Conservation (phyloP, 1,140 invertebrate species). For the Limonius californicus region DNA sequence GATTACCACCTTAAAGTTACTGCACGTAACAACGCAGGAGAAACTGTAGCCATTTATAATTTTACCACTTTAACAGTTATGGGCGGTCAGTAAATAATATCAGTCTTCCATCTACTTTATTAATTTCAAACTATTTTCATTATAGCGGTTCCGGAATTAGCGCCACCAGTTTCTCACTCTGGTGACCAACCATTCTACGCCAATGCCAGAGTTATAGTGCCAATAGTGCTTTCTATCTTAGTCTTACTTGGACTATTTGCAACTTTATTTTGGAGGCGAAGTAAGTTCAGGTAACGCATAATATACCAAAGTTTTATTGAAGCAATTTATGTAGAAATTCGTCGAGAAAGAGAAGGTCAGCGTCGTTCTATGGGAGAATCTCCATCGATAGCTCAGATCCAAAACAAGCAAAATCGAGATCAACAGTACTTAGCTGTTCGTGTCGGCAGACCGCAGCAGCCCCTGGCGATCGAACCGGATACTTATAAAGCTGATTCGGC, state of each 20-base stretch:
- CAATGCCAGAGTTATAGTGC: conserved; percentile 65
- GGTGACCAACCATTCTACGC: conserved; percentile 63
- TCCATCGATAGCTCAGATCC: conserved; percentile 66
- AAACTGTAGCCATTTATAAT: conserved; percentile 81
- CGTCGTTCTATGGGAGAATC: conserved; percentile 57
- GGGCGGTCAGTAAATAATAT: conserved; percentile 62
- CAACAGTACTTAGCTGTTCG: conserved; percentile 66
- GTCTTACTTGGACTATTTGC: conserved; percentile 61
- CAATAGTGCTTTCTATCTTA: conserved; percentile 61
- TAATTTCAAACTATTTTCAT: conserved; percentile 32
- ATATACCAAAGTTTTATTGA: neutral
- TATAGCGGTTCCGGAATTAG: conserved; percentile 54
- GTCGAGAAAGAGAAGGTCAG: conserved; percentile 44
- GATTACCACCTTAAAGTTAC: conserved; percentile 83
- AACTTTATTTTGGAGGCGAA: conserved; percentile 59
- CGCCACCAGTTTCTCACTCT: conserved; percentile 56
- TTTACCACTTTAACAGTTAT: conserved; percentile 74
- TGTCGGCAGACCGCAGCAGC: conserved; percentile 40
- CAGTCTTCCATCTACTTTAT: neutral
- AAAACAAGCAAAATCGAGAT: conserved; percentile 71
- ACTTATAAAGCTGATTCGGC: conserved; percentile 44
- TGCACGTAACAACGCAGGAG: conserved; percentile 90
- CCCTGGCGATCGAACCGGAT: conserved; percentile 45
- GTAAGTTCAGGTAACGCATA: conserved; percentile 54
- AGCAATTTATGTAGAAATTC: conserved; percentile 42